Base-by-base conservation (phyloP, 2,797 vertebrate species). In the Chlorospingus semifuscus region DNA sequence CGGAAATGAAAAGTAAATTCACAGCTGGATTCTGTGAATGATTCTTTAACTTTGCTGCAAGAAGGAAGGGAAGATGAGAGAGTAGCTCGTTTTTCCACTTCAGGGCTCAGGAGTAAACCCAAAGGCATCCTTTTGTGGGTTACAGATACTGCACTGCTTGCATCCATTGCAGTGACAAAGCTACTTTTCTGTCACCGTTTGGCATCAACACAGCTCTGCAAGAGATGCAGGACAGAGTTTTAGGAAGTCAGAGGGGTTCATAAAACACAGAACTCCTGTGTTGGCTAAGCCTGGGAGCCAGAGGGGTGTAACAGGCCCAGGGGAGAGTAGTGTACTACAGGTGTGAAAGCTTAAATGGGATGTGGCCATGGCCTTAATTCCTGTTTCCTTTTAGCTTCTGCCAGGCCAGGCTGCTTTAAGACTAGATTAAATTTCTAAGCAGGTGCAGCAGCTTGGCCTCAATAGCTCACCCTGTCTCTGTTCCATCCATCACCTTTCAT, bases 361-460 rank as follows among this genome's bases (percentile, higher is more conserved):
- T 13, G 3, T 1, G 16, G 49, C 55, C 10, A 0, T 52, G 72
- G 72, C 91, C 94, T 95, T 91, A 96, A 96, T 96, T 74, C 42
- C 8, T 2, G 1, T 52, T 91, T 59, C 65, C 29, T 90, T 87
- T 91, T 77, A 80, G 68, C 49, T 65, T 77, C 53, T 70, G 56
- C 81, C 68, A 77, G 68, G 49, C 60, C 68, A 92, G 91, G 56
- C 70, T 90, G 64, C 32, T 83, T 87, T 91, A 85, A 94, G 60
- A 71, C 56, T 87, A 90, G 93, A 95, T 96, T 90, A 95, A 75
- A 53, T 60, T 79, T 90, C 68, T 93, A 83, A 94, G 83, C 77
- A 84, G 74, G 77, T 82, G 56, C 81, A 92, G 64, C 74, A 84
- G 53, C 78, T 92, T 92, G 88, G 81, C 93, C 93, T 87, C 49